Base-by-base conservation (phyloP, 92 coral and sea anemone species). In the Paragorgia papillata region DNA sequence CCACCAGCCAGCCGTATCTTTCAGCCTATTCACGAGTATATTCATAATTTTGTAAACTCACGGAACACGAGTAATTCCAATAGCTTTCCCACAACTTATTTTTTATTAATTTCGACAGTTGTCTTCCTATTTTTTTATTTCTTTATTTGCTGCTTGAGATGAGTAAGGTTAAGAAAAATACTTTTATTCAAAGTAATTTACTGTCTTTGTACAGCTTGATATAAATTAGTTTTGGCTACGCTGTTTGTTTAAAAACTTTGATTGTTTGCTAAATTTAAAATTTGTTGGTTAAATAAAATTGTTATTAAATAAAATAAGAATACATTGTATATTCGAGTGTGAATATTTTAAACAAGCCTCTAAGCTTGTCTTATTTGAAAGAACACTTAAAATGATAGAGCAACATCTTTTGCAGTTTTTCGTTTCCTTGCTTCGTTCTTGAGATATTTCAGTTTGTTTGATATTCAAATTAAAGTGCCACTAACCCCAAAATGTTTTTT, bases 211-310 rank as follows among this genome's bases (percentile, higher is more conserved):
- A 22, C 62, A 56, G 62, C 15, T 56, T 56, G 28, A 3, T 56
- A 31, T 56, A 56, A 13, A 56, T 56, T 56, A 56, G 62, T 22
- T 56, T 56, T 56, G 62, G 31, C 33, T 56, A 56, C 10, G 33
- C 15, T 46, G n/a, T 22, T 56, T 56, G 12, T 56, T 56, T 2
- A 56, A 71, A 51, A 68, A 68, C 75, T 68, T 22, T 71, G 78
- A 71, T 71, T 71, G 27, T 27, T 64, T 17, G 19, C 43, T 55
- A 65, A 30, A 76, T 59, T 50, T 62, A 60, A 15, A 33, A 67
- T 50, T 51, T 62, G 59, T 75, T 83, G 70, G 62, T 66, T 49
- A 67, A 75, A 75, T 76, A 76, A 71, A 54, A 48, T 9, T 26
- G 57, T 80, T 70, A 48, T 80, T 80, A 28, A 9, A 3, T 27